These are phyloP conservation scores for Tenthredo livida DNA, from an alignment of 2,888 invertebrate genomes.

Conservation along the genomic window DNA sequence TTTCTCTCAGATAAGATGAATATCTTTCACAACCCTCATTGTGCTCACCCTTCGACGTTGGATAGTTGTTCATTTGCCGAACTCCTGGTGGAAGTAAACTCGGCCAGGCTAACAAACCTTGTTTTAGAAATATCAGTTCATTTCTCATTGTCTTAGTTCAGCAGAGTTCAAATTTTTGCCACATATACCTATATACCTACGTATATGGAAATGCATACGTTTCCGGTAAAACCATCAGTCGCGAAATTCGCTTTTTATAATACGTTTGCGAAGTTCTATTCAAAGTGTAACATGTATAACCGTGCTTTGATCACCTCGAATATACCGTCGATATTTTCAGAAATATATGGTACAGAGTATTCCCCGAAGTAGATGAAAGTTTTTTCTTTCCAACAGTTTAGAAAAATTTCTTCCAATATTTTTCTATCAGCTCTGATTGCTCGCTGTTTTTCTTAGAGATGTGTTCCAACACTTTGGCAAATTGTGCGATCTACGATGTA, in stretches of 20 bases:
- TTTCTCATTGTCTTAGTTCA: neutral
- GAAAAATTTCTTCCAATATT: neutral
- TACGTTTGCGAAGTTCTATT: too few relatives aligned
- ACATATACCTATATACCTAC: too few relatives aligned
- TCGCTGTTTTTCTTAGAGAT: neutral
- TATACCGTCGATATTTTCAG: too few relatives aligned
- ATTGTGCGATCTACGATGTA: neutral
- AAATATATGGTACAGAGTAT: too few relatives aligned
- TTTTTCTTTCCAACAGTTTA: neutral
- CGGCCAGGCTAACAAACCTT: neutral
- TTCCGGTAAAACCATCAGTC: too few relatives aligned
- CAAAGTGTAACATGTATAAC: too few relatives aligned
- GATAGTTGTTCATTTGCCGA: constrained; percentile 30
- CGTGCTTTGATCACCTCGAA: too few relatives aligned
- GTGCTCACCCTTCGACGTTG: neutral
- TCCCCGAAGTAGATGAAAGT: neutral
- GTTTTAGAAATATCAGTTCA: neutral
- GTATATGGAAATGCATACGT: too few relatives aligned
- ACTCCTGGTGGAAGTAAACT: neutral
- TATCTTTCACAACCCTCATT: constrained; percentile 45
- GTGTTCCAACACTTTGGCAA: neutral
- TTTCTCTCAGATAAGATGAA: constrained; percentile 33
- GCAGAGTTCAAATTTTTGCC: neutral
- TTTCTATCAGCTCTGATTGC: neutral
- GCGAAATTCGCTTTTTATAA: too few relatives aligned